Base-by-base conservation (phyloP, 2,797 vertebrate genomes). In the Ibycter americanus region DNA sequence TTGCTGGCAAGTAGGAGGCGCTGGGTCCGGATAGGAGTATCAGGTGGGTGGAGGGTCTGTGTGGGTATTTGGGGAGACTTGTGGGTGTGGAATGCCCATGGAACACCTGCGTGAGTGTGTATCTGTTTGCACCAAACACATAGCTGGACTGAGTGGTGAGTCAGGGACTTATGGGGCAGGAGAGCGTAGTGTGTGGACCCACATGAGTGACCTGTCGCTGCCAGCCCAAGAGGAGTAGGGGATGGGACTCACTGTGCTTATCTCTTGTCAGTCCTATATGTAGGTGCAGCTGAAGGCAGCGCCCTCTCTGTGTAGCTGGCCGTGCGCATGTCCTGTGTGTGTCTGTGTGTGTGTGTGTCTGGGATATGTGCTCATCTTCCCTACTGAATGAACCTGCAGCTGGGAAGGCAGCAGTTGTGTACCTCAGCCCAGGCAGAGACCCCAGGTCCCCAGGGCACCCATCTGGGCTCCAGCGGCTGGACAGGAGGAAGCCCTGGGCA, bases 371-470 rank as follows among this genome's bases (percentile, higher is more conserved):
- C 46, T 73, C 51, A 72, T 15, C 8, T 89, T 81, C 59, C 23
- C 23, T 16, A 6, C 27, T 26, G 27, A 27, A 65, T 52, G 9
- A 82, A 81, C 15, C 12, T 65, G 19, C 27, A 58, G 56, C 5
- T 0, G 0, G 44, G 14, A 92, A 88, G 63, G 58, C 1, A 2
- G 44, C 23, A 55, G 23, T 26, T 1, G 0, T n/a, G 17, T 66
- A 34, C 26, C 5, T 66, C 29, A 66, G 38, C 26, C 38, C 1
- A 3, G 42, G n/a, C 11, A 85, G 47, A 71, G 70, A 76, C 5
- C 1, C 9, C 66, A 55, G 49, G 36, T 78, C 5, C 6, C 5
- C 2, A n/a, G 8, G 56, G 15, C n/a, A 63, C 20, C 25, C 0
- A 0, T 20, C 19, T 56, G n/a, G 32, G 23, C 49, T 93, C 22